Evolutionary conservation across 2,888 invertebrate species (phyloP).

Genomic region (Apamea epomidion): DNA sequence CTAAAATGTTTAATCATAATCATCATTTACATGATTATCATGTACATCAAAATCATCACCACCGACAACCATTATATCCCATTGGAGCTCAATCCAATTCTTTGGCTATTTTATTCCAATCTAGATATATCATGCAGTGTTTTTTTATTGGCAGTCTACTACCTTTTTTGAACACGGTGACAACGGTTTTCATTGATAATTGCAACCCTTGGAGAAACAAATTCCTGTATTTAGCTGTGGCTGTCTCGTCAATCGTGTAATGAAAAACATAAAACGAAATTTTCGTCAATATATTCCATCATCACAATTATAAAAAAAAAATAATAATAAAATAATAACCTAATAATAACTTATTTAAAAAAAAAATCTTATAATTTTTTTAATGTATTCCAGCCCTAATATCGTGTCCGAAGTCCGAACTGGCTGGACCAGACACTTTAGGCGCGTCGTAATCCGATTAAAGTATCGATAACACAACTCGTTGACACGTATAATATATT

Average conservation of each 20-base stretch:
- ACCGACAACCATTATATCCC: background rate
- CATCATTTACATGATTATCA: background rate
- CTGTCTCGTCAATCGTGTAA: background rate
- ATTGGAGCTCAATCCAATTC: background rate
- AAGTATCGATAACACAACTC: conserved; percentile 65
- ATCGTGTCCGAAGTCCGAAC: conserved; percentile 22
- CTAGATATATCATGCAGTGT: background rate
- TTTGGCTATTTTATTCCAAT: background rate
- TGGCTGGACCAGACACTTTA: conserved; percentile 62
- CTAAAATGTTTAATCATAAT: background rate
- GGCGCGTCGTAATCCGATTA: conserved; percentile 73
- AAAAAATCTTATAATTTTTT: too few species aligned
- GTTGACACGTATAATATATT: conserved; percentile 52
- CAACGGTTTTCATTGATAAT: background rate
- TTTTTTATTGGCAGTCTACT: background rate
- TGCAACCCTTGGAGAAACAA: background rate
- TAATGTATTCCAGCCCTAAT: conserved; percentile 44
- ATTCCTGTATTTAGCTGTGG: background rate
- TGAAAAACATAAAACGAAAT: background rate
- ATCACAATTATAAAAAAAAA: conserved; percentile 1
- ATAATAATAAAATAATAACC: too few species aligned
- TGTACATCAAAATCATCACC: background rate
- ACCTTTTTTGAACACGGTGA: background rate
- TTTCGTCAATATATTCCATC: background rate
- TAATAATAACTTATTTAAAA: too few species aligned